Base-by-base conservation (phyloP, 2,888 invertebrate genomes). In the Eupithecia inturbata region DNA sequence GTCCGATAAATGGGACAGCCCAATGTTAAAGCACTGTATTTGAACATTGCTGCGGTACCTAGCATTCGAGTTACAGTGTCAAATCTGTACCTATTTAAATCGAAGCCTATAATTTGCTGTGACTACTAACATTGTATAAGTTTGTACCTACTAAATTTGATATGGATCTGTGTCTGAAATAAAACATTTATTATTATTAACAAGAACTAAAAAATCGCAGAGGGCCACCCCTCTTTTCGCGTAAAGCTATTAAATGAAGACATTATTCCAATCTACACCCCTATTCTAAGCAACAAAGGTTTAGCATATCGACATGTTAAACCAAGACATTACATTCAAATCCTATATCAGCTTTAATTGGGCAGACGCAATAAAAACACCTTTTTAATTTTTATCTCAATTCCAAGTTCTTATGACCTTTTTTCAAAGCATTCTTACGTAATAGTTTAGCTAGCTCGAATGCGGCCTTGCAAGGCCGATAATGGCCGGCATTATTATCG, bases 401-500 rank as follows among this genome's bases (percentile, higher is more conserved):
- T 70, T 74, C 69, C 45, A 74, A 22, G 49, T 79, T 78, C 77
- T 72, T 71, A 69, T 67, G 36, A 31, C 53, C 67, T 67, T 77
- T 79, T 78, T 79, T 79, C 28, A 71, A 45, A 57, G 33, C 78
- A 74, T 79, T 79, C 72, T 76, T 75, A 74, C 19, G 72, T 78
- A 77, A 79, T 77, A 67, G 68, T 41, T 72, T 64, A 71, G 75
- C 72, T 68, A 68, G 70, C 31, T 67, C 71, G 67, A 73, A 72
- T 45, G 70, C 76, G 80, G 76, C 81, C 80, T 82, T 82, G 79
- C 80, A 82, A 80, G 80, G 80, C 74, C 79, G 72, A 71, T 78
- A 76, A 79, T 76, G 75, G 72, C 41, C 72, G 53, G 76, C 68
- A 31, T 62, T 73, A 71, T 75, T 77, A 79, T 66, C 66, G 66